Conservation (phyloP, 2,888 invertebrate genomes). For the Synanthedon andrenaeformis region DNA sequence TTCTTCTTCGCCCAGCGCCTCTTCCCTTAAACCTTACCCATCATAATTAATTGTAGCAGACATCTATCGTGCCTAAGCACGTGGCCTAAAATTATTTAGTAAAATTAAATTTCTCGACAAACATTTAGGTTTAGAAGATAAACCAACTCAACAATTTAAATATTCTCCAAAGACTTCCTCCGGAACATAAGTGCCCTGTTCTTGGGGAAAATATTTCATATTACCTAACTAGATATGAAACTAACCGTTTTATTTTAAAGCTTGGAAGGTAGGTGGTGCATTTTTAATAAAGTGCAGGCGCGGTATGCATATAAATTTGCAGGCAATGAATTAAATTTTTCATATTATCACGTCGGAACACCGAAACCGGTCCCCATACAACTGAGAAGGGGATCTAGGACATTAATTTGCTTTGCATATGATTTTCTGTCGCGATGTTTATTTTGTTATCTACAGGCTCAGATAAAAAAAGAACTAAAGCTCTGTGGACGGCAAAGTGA, state of each 20-base stretch:
- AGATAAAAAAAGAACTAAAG: no score
- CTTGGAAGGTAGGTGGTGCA: conserved; percentile 30
- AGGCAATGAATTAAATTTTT: conserved; percentile 53
- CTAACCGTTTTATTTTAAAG: conserved; percentile 40
- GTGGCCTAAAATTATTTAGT: no score
- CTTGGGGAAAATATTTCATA: not conserved
- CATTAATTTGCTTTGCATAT: not conserved
- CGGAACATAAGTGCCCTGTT: not conserved
- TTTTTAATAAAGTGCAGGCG: conserved; percentile 51
- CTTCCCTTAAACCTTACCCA: no score
- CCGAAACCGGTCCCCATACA: not conserved
- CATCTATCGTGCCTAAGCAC: no score
- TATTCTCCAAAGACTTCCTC: no score
- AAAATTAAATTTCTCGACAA: no score
- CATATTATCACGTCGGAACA: conserved; percentile 31
- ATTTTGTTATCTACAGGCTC: no score
- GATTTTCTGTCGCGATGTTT: not conserved
- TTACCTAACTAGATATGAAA: conserved; percentile 20
- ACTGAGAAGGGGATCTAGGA: not conserved
- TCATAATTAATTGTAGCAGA: no score
- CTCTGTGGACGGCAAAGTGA: no score
- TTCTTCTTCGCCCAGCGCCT: no score
- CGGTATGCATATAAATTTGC: conserved; percentile 56
- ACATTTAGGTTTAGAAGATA: no score
- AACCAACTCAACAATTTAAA: no score